These are phyloP conservation scores for Smutsia temminckii DNA, from an alignment of 2,797 vertebrate species.

Conservation along the genomic window DNA sequence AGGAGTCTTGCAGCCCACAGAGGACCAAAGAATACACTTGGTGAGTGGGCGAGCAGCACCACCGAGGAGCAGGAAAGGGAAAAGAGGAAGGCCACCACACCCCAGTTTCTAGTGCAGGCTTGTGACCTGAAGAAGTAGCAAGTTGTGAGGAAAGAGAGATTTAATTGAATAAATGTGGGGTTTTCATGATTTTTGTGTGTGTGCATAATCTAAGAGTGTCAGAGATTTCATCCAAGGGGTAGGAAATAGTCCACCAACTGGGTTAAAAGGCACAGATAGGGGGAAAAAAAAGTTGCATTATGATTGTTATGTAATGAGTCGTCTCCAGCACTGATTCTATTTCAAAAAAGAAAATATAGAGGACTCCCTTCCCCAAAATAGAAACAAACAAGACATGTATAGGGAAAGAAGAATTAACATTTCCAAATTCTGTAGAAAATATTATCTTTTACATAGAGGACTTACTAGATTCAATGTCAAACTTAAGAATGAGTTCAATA, in stretches of 20 bases:
- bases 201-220: background rate
- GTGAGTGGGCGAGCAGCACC: background rate
- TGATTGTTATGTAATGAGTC: background rate
- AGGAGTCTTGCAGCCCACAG: background rate
- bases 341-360: background rate
- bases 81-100: background rate
- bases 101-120: background rate
- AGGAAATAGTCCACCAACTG: background rate
- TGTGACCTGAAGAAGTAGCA: background rate
- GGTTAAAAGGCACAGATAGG: background rate
- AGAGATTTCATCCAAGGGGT: background rate
- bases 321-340: background rate
- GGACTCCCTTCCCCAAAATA: rapidly evolving
- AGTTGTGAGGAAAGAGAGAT: background rate
- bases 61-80: background rate
- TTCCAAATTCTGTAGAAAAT: background rate
- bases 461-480: background rate
- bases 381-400: background rate
- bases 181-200: background rate
- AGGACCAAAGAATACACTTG: background rate
- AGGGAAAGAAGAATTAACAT: background rate
- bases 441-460: background rate
- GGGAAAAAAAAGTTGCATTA: background rate
- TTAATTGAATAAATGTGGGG: background rate
- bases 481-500: background rate